Evolutionary conservation across 2,113 vertebrate genomes (phyloP).

Genomic region (Fregetta grallaria): DNA sequence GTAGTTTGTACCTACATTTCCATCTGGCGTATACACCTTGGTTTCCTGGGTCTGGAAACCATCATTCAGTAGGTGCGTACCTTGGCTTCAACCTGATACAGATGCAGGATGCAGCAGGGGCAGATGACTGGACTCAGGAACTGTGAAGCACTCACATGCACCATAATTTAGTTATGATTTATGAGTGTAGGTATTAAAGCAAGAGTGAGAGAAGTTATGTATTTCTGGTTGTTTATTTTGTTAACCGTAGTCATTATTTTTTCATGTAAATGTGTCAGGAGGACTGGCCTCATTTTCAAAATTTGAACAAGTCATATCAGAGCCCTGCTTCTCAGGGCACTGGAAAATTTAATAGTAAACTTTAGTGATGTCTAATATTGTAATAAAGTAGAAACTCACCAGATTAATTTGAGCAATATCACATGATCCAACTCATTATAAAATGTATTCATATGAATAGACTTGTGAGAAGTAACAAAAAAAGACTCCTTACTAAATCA

Average conservation of each 20-base stretch:
- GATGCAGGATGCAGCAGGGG: neutral
- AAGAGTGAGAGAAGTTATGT: neutral
- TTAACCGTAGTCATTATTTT: neutral
- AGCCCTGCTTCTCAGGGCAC: neutral
- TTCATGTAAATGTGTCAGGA: neutral
- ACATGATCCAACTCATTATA: neutral
- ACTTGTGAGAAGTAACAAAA: neutral
- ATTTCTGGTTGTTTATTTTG: neutral
- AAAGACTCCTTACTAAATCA: neutral
- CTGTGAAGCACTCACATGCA: neutral
- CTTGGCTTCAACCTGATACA: neutral
- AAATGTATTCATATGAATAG: neutral
- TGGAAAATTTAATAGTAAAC: neutral
- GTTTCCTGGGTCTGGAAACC: neutral
- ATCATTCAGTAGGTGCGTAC: neutral
- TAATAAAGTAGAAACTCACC: neutral
- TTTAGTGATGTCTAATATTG: neutral
- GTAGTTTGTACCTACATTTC: neutral
- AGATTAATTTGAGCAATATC: neutral
- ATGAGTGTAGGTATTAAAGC: neutral
- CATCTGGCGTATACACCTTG: neutral
- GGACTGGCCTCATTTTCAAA: neutral
- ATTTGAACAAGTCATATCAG: neutral
- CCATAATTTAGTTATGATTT: neutral
- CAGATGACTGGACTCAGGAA: neutral